These are phyloP conservation scores for Pilophorus perplexus DNA, from an alignment of 2,888 invertebrate genomes.

Conservation along the genomic window DNA sequence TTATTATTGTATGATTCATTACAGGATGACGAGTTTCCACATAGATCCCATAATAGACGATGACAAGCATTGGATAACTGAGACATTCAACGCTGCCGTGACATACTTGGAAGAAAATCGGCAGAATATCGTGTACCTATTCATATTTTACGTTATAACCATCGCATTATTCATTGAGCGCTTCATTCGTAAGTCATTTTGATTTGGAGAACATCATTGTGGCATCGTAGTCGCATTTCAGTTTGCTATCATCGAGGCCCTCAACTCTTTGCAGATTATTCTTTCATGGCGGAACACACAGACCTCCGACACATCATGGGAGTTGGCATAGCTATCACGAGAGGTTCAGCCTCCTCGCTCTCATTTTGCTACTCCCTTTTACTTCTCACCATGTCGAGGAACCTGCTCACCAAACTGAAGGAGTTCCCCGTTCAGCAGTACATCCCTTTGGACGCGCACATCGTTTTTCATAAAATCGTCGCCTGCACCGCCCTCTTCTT, in stretches of 20 bases:
- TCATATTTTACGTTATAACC: conserved; percentile 91
- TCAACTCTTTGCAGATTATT: conserved; percentile 84
- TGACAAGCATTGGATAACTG: conserved; percentile 66
- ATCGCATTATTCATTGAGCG: conserved; percentile 90
- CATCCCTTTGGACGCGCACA: conserved; percentile 76
- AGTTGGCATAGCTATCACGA: conserved; percentile 90
- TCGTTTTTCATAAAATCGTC: conserved; percentile 95
- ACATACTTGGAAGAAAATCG: conserved; percentile 94
- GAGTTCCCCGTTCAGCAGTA: conserved; percentile 60
- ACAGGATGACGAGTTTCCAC: conserved; percentile 88
- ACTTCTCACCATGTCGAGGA: conserved; percentile 87
- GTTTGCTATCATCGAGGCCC: too few relatives aligned
- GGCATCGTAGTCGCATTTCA: too few relatives aligned
- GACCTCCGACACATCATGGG: conserved; percentile 96
- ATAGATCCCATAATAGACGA: conserved; percentile 71
- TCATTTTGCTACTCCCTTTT: conserved; percentile 92
- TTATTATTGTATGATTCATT: too few relatives aligned
- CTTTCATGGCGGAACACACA: conserved; percentile 93
- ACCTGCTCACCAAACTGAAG: conserved; percentile 86
- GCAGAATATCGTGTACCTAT: conserved; percentile 92
- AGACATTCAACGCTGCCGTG: conserved; percentile 81
- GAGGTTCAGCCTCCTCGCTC: conserved; percentile 89
- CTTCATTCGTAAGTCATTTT: conserved; percentile 79
- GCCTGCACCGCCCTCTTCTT: conserved; percentile 93
- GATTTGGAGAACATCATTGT: too few relatives aligned